phyloP scores from a whole-genome alignment of 2,888 invertebrate genomes.

The Willowsia nigromaculata region DNA sequence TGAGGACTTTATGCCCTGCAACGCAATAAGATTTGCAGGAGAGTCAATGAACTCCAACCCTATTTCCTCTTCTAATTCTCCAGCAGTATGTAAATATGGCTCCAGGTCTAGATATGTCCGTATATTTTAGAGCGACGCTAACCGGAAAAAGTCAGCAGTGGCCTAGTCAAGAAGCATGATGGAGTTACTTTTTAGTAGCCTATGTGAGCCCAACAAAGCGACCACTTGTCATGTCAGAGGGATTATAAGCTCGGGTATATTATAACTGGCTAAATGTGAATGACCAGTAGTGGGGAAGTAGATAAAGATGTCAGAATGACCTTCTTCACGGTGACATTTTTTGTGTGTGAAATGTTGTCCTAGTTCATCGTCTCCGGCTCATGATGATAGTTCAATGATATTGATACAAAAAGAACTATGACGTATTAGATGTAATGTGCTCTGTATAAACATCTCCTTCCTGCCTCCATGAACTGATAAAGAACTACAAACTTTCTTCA shows the following conservation, averaged over 20 bases:
- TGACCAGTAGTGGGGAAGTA: background rate
- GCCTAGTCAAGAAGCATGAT: background rate
- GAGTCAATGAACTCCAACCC: background rate
- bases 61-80: background rate
- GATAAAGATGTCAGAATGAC: background rate
- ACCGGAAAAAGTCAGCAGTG: background rate
- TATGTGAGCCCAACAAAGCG: background rate
- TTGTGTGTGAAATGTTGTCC: background rate
- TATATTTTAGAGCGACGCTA: constrained; percentile 2
- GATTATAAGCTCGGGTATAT: background rate
- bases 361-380: constrained; percentile 30
- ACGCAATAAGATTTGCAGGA: background rate
- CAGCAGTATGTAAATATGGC: background rate
- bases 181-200: background rate
- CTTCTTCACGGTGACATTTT: constrained; percentile 26
- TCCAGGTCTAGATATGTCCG: background rate
- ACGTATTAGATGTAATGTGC: background rate
- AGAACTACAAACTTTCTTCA: background rate
- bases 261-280: constrained; percentile 3
- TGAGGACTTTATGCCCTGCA: background rate
- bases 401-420: background rate
- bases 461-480: constrained; percentile 3
- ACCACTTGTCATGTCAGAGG: background rate
- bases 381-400: background rate
- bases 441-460: background rate